These are phyloP conservation scores for Marcusenius ussheri DNA, from an alignment of 2,113 vertebrate species.

Conservation along the genomic window DNA sequence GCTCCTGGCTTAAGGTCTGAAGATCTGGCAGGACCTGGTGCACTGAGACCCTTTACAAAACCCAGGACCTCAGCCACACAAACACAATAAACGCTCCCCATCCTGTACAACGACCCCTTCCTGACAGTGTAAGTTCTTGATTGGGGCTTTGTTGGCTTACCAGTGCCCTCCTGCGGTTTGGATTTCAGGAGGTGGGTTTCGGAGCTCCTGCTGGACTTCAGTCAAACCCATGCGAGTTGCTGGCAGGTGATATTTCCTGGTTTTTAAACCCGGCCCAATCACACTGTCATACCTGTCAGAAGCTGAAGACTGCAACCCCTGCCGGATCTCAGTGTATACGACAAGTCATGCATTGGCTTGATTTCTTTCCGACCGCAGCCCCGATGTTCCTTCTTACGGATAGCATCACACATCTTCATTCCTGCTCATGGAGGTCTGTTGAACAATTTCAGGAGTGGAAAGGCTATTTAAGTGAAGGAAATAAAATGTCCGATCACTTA, in stretches of 20 bases:
- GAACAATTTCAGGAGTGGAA: not conserved
- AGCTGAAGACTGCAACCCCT: not conserved
- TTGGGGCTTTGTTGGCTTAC: not conserved
- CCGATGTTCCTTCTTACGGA: not conserved
- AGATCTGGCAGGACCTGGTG: not conserved
- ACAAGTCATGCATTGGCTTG: not conserved
- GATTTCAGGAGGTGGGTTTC: not conserved
- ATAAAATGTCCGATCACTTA: not conserved
- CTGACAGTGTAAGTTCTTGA: not conserved
- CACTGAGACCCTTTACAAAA: slow-evolving; percentile 3
- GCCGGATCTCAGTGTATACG: not conserved
- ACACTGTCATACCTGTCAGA: not conserved
- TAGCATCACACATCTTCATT: not conserved
- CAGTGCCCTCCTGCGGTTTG: not conserved
- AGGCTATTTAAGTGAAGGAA: not conserved
- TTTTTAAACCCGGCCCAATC: not conserved
- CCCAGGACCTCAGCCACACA: not conserved
- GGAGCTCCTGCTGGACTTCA: not conserved
- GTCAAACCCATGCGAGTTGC: not conserved
- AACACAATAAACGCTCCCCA: slow-evolving; percentile 16
- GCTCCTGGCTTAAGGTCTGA: slow-evolving; percentile 17
- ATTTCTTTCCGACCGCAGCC: not conserved
- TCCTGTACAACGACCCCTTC: not conserved
- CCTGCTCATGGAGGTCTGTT: not conserved
- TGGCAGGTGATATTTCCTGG: not conserved